phyloP scores from a whole-genome alignment of 2,113 vertebrate genomes.

The Crotalus tigris region DNA sequence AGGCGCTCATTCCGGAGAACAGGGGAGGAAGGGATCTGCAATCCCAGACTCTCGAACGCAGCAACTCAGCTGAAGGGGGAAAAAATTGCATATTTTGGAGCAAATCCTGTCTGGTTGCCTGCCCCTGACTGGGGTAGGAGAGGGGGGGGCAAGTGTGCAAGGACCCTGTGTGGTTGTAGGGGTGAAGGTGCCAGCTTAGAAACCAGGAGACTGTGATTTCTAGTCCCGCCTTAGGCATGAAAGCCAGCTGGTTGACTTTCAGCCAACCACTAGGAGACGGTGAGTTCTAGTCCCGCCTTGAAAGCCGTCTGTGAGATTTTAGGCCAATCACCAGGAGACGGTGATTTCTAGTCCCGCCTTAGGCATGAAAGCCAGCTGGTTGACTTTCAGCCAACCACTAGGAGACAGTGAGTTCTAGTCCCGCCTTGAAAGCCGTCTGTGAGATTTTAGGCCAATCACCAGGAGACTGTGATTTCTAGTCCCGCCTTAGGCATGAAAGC shows the following conservation, averaged over 20 bases:
- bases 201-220: neutral
- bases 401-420: too few relatives aligned
- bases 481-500: too few relatives aligned
- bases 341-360: neutral
- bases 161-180: neutral
- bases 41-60: neutral
- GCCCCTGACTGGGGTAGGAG: neutral
- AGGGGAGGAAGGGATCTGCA: neutral
- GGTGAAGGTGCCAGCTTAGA: neutral
- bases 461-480: too few relatives aligned
- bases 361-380: too few relatives aligned
- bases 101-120: neutral
- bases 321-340: too few relatives aligned
- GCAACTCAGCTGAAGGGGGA: neutral
- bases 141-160: neutral
- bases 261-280: too few relatives aligned
- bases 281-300: neutral
- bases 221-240: neutral
- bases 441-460: too few relatives aligned
- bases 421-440: too few relatives aligned
- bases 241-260: too few relatives aligned
- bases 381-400: too few relatives aligned
- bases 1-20: neutral
- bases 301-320: accelerated
- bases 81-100: neutral